Percentiles rank a stretch among this genome's conserved stretches.
Conservation (phyloP, 2,113 vertebrate species). For the Otis tarda region DNA sequence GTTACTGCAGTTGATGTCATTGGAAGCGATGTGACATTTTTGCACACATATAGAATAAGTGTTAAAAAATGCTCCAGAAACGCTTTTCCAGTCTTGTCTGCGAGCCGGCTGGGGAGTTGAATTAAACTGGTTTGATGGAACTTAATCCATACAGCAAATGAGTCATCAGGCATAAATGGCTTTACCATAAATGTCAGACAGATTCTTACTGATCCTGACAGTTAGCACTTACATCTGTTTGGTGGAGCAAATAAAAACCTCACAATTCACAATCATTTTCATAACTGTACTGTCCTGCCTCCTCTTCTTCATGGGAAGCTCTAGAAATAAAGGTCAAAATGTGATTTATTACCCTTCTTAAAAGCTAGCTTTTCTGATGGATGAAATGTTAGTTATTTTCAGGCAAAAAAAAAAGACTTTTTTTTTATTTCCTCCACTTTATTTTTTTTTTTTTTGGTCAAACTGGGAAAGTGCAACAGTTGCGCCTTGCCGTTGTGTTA, state of each 20-base stretch:
- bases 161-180: constrained; percentile 36
- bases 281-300: background rate
- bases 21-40: constrained; percentile 41
- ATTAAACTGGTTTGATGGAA: constrained; percentile 25
- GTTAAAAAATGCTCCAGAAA: constrained; percentile 46
- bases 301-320: background rate
- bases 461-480: background rate
- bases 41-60: constrained; percentile 47
- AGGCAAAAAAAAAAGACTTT: background rate
- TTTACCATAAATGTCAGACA: constrained; percentile 52
- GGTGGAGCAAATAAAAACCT: background rate
- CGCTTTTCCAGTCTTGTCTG: constrained; percentile 58
- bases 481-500: background rate
- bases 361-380: background rate
- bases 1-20: constrained; percentile 37
- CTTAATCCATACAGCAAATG: constrained; percentile 38
- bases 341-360: background rate
- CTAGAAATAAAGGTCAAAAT: background rate
- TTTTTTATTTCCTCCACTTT: background rate
- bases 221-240: constrained; percentile 1
- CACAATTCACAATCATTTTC: background rate
- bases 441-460: background rate
- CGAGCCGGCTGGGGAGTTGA: constrained; percentile 36
- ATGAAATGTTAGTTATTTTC: background rate
- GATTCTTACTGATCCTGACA: constrained; percentile 6